phyloP scores from a whole-genome alignment of 2,797 vertebrate species.

The Atherinosoma microstoma region DNA sequence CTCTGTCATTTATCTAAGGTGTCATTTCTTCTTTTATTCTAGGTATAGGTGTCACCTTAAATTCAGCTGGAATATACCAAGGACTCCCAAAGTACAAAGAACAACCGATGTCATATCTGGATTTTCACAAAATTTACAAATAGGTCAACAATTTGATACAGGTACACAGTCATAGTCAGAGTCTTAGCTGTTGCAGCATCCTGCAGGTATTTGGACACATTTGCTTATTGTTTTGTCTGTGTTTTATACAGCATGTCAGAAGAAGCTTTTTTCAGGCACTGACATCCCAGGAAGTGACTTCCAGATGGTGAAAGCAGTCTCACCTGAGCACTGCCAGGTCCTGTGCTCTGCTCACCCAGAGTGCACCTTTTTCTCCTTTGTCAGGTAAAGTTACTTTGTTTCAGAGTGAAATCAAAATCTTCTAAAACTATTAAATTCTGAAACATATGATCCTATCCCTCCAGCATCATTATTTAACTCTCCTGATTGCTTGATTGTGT shows the following conservation, averaged over 20 bases:
- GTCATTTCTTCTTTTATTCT: constrained; percentile 18
- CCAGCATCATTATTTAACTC: too few relatives aligned
- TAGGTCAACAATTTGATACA: background rate
- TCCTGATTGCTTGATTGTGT: background rate
- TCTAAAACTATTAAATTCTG: too few relatives aligned
- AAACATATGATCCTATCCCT: too few relatives aligned
- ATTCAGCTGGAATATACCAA: constrained; percentile 63
- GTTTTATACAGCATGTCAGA: constrained; percentile 40
- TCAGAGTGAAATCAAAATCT: too few relatives aligned
- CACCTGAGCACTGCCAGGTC: constrained; percentile 65
- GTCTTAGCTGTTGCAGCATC: fast-evolving
- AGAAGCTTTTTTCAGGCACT: constrained; percentile 36
- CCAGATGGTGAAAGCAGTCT: constrained; percentile 14
- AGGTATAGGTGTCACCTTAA: constrained; percentile 79
- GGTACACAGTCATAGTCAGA: constrained; percentile 19
- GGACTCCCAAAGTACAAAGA: constrained; percentile 18
- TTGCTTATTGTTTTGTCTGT: background rate
- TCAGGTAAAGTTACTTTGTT: constrained; percentile 21
- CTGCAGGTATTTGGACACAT: background rate
- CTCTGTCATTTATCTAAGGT: background rate
- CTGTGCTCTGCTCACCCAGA: constrained; percentile 67
- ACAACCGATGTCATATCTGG: constrained; percentile 54
- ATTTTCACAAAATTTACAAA: constrained; percentile 52
- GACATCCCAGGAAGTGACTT: constrained; percentile 47
- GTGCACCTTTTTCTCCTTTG: constrained; percentile 69